Base-by-base conservation (phyloP, 64 coral and sea anemone species). In the Dendronephthya gigantea region DNA sequence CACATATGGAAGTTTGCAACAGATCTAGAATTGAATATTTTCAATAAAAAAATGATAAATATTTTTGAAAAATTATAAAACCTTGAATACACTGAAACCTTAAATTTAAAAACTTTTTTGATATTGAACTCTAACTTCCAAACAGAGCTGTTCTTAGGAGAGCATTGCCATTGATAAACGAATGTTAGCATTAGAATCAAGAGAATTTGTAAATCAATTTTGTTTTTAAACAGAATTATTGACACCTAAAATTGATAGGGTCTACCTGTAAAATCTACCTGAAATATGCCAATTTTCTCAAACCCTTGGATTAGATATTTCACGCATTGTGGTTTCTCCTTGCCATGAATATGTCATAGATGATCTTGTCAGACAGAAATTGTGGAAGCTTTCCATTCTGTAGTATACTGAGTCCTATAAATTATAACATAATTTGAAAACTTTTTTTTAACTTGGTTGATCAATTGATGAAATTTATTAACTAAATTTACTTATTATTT, bases 331-430 rank as follows among this genome's bases (percentile, higher is more conserved):
- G 68, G 30, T 27, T 27, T 27, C n/a, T 74, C 32, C 30, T 74
- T 28, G 68, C n/a, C 68, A 74, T 28, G 30, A 74, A 74, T 27
- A 28, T 27, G n/a, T 74, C 68, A 30, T 74, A 28, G 9, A 74
- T 74, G 32, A 74, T 74, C 12, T 74, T 35, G n/a, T 74, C 68
- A 74, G n/a, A 4, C 32, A 74, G 32, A 74, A 74, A 74, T 30
- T 27, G n/a, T 30, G 68, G 68, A 74, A 74, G n/a, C n/a, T 74
- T 74, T 4, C 68, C 68, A 74, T 74, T 74, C 68, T 74, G 68
- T 74, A 74, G 30, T 25, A 74, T 74, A 74, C 68, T 74, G 13
- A 74, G 25, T 74, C 68, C 68, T 35, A 74, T 1, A 30, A 52
- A 52, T 2, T 16, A 52, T 16, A 22, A 52, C 0, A 22, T 12